phyloP scores from a whole-genome alignment of 2,113 vertebrate genomes.

The Vicugna pacos region DNA sequence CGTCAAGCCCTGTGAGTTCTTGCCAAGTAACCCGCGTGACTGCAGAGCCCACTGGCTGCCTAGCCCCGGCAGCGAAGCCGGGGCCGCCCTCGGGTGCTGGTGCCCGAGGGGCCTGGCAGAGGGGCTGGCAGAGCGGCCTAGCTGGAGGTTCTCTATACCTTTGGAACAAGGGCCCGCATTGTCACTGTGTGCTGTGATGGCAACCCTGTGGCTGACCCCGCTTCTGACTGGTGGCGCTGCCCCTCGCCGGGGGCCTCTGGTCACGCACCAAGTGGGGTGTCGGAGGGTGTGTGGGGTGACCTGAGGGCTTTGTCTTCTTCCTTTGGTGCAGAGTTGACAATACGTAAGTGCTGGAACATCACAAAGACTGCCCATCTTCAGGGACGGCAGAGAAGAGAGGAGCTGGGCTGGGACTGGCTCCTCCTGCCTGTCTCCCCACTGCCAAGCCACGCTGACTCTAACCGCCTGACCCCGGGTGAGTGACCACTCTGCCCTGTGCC shows the following conservation, averaged over 20 bases:
- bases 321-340: accelerated
- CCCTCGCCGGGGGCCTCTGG: accelerated
- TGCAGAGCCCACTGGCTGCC: accelerated
- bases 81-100: accelerated
- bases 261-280: not conserved
- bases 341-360: accelerated
- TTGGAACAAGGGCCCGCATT: too few relatives aligned
- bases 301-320: not conserved
- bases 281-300: accelerated
- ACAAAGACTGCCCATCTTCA: accelerated
- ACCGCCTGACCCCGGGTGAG: accelerated
- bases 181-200: too few relatives aligned
- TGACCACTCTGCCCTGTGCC: not conserved
- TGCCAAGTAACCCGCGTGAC: accelerated
- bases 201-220: not conserved
- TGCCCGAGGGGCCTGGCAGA: too few relatives aligned
- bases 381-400: accelerated
- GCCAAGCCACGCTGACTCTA: too few relatives aligned
- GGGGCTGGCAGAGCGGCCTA: too few relatives aligned
- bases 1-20: not conserved
- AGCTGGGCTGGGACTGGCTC: not conserved
- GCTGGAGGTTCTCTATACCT: accelerated
- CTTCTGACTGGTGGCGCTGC: not conserved
- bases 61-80: accelerated
- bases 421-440: not conserved